Base-by-base conservation (phyloP, 1,140 invertebrate genomes). In the Pseudomyrmex flavicornis region DNA sequence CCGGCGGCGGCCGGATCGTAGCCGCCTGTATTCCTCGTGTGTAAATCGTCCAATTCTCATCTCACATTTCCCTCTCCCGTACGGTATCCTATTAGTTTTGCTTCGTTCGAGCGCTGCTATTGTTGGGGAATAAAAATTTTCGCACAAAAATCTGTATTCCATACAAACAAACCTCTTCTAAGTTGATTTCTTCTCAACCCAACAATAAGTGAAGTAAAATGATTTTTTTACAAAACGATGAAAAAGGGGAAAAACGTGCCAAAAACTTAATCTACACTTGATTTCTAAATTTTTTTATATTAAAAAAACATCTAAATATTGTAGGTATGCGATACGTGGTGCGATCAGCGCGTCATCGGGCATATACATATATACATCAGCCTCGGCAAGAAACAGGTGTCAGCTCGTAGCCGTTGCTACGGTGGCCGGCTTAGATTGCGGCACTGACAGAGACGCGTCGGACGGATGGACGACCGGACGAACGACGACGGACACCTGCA, bases 401-500 rank as follows among this genome's bases (percentile, higher is more conserved):
- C 82, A 82, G 86, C 69, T 90, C 85, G 77, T 89, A 84, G 90
- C 88, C 84, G 83, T 91, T 88, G 90, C 91, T 90, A 88, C 82
- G 72, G 70, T 72, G 86, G 56, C 76, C 8, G 84, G 75, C 75
- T 89, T 89, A 91, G 90, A 92, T 93, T 88, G 91, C 83, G 68
- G 92, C 91, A 90, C 83, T 86, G 90, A 90, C 89, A 88, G 89
- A 89, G 89, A 89, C 89, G 88, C 74, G 75, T 26, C 65, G 82
- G 77, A 87, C 86, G 89, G 66, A 86, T 84, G 35, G 35, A 35
- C 35, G 35, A 35, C 35, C 65, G 82, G 77, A 87, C 86, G 89
- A 63, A 86, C 85, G 85, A 87, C 89, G 86, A 87, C 87, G 90
- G 91, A 93, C 92, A 93, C 92, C 92, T 92, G 92, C 92, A 90